A percentile compares a stretch with the other conserved stretches of the same genome.
These are phyloP conservation scores for Noctua janthe DNA, from an alignment of 2,888 invertebrate species.

Conservation along the genomic window DNA sequence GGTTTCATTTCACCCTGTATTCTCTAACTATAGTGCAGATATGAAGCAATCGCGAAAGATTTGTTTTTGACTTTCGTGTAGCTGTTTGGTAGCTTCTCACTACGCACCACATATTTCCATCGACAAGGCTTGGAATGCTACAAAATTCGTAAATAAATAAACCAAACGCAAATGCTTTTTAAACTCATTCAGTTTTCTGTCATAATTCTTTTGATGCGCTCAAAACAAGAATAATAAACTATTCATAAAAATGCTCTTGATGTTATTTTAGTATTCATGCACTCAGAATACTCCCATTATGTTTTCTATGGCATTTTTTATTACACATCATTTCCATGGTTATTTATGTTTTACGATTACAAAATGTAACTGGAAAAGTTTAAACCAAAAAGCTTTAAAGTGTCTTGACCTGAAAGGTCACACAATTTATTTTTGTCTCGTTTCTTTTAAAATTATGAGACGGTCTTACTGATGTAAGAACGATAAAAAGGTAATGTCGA, in stretches of 20 bases:
- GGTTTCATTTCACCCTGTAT: background rate
- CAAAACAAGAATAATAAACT: constrained; percentile 42
- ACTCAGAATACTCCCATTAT: constrained; percentile 46
- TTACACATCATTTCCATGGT: constrained; percentile 41
- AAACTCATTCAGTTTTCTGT: constrained; percentile 25
- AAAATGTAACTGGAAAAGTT: constrained; percentile 48
- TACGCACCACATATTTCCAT: constrained; percentile 1
- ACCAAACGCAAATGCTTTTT: constrained; percentile 17
- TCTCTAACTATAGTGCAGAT: background rate
- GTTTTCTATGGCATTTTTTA: constrained; percentile 51
- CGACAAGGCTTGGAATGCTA: constrained; percentile 9
- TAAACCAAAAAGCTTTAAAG: constrained; percentile 32
- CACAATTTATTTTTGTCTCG: constrained; percentile 55
- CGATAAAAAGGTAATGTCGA: constrained; percentile 45
- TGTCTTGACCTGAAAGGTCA: constrained; percentile 57
- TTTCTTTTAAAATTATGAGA: constrained; percentile 30
- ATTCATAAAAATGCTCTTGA: constrained; percentile 48
- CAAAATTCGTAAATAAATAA: constrained; percentile 13
- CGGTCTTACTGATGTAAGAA: constrained; percentile 12
- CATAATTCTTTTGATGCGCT: constrained; percentile 57
- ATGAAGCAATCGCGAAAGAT: no score
- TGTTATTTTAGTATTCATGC: constrained; percentile 53
- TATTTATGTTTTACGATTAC: constrained; percentile 57
- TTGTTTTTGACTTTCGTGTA: background rate
- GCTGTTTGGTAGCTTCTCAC: background rate